Percentiles rank a stretch among this genome's conserved stretches.
Conservation (phyloP, 2,888 invertebrate genomes). For the Pyralis farinalis region DNA sequence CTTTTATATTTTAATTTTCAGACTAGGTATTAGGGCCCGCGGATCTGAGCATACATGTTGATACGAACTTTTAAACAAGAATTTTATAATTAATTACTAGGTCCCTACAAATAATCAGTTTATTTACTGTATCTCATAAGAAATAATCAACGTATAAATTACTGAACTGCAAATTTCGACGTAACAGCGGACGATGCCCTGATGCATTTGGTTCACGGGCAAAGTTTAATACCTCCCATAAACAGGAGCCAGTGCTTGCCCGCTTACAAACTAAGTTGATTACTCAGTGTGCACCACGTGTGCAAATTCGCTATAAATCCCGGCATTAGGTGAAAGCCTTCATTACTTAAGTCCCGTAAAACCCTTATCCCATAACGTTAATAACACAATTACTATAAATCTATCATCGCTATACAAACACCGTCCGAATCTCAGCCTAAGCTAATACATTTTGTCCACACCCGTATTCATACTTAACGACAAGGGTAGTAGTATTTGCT, state of each 20-base stretch:
- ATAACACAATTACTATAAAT: constrained; percentile 82
- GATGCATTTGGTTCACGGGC: background rate
- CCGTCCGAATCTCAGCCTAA: constrained; percentile 79
- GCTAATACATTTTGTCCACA: constrained; percentile 81
- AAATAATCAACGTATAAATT: background rate
- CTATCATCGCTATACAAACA: constrained; percentile 79
- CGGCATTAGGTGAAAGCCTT: constrained; percentile 74
- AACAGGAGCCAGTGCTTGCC: constrained; percentile 17
- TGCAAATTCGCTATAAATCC: constrained; percentile 73
- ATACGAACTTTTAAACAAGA: too few species aligned
- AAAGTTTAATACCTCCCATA: constrained; percentile 14
- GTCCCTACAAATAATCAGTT: too few species aligned
- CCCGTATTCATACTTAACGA: constrained; percentile 80
- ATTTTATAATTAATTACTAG: too few species aligned
- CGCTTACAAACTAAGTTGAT: constrained; percentile 37
- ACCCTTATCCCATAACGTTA: constrained; percentile 81
- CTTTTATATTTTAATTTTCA: too few species aligned
- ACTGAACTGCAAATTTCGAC: background rate
- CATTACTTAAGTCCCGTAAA: constrained; percentile 80
- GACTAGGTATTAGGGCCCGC: too few species aligned
- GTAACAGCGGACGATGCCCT: background rate
- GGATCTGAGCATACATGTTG: too few species aligned
- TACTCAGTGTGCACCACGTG: constrained; percentile 57
- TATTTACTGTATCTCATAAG: too few species aligned
- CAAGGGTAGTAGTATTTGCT: constrained; percentile 76